Conservation (phyloP, 2,888 invertebrate species). For the Epinotia brunnichana region DNA sequence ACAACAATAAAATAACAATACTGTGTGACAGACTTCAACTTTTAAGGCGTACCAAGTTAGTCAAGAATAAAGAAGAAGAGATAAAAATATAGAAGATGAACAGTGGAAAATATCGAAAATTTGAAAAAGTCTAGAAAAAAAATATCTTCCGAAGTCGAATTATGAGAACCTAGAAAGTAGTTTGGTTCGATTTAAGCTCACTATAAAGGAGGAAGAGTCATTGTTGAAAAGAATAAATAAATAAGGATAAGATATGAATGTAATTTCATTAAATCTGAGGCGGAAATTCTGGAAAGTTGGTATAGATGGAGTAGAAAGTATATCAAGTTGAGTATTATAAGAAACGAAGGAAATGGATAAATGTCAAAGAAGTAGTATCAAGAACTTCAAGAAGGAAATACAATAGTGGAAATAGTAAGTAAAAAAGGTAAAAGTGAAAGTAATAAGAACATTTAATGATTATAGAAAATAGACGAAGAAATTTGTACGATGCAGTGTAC, state of each 20-base stretch:
- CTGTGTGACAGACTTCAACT: conserved; percentile 57
- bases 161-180: neutral
- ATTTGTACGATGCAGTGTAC: too few relatives aligned
- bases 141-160: neutral
- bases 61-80: conserved; percentile 19
- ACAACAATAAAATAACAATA: conserved; percentile 58
- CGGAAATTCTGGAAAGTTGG: neutral
- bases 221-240: conserved; percentile 14
- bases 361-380: neutral
- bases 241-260: neutral
- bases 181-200: too few relatives aligned
- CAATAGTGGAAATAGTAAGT: neutral
- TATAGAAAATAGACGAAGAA: neutral
- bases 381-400: neutral
- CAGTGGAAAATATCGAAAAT: conserved; percentile 16
- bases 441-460: neutral
- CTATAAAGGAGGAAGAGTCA: neutral
- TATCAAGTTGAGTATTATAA: neutral
- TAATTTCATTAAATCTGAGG: neutral
- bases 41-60: conserved; percentile 67
- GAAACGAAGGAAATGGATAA: neutral
- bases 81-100: conserved; percentile 9
- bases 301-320: neutral
- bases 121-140: neutral
- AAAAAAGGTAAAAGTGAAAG: neutral